phyloP scores from a whole-genome alignment of 2,888 invertebrate genomes.

The Brenthis ino region DNA sequence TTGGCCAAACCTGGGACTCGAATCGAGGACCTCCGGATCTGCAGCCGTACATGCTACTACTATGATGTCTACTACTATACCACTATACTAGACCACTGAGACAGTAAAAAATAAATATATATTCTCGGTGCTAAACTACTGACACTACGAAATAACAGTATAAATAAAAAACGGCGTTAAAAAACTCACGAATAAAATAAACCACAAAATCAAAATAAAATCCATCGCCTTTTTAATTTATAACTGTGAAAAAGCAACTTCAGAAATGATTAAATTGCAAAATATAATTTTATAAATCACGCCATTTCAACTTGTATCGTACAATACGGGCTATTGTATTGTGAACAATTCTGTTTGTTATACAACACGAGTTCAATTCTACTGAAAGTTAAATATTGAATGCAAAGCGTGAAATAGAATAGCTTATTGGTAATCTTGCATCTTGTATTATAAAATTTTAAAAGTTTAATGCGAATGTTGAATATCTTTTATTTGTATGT shows the following conservation, averaged over 20 bases:
- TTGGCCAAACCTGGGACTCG: too few relatives aligned
- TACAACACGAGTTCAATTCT: constrained; percentile 19
- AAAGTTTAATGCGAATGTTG: neutral
- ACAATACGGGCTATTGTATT: constrained; percentile 10
- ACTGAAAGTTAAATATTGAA: constrained; percentile 41
- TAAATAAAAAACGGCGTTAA: neutral
- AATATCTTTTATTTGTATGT: too few relatives aligned
- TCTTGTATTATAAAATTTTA: constrained; percentile 6
- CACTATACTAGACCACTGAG: too few relatives aligned
- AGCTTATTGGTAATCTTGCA: constrained; percentile 27
- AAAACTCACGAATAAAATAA: constrained; percentile 13
- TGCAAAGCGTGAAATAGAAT: constrained; percentile 54
- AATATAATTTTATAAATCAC: constrained; percentile 3
- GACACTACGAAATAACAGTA: neutral
- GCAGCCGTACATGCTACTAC: too few relatives aligned
- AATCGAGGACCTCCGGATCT: too few relatives aligned
- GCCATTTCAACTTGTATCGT: neutral
- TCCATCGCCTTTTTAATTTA: neutral
- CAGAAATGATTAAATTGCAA: too few relatives aligned
- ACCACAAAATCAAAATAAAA: neutral
- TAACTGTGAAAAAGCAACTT: too few relatives aligned
- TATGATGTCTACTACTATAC: too few relatives aligned
- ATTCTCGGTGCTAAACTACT: too few relatives aligned
- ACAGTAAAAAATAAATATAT: too few relatives aligned
- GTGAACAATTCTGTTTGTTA: constrained; percentile 21